Evolutionary conservation across 2,888 invertebrate genomes (phyloP).

Genomic region (Cheilosia pagana): DNA sequence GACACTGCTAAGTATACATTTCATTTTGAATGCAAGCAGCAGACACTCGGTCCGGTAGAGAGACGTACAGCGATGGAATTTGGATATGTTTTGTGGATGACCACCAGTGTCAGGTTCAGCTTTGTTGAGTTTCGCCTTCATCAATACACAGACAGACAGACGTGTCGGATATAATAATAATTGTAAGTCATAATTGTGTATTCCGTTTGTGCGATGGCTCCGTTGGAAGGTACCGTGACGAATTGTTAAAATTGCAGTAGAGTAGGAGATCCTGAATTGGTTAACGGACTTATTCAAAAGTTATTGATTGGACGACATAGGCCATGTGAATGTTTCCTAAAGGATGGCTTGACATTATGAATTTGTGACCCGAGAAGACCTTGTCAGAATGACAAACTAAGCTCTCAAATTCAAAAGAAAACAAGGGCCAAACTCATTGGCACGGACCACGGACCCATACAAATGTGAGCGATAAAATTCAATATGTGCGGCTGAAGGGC

Average conservation of each 20-base stretch:
- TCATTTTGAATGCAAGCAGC: constrained; percentile 44
- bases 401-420: too few relatives aligned
- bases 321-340: too few relatives aligned
- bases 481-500: too few relatives aligned
- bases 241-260: constrained; percentile 22
- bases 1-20: constrained; percentile 59
- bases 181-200: constrained; percentile 46
- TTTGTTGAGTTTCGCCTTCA: constrained; percentile 40
- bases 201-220: constrained; percentile 40
- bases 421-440: too few relatives aligned
- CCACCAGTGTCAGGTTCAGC: constrained; percentile 56
- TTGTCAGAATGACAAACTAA: too few relatives aligned
- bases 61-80: constrained; percentile 37
- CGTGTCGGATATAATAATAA: constrained; percentile 25
- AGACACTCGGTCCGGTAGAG: constrained; percentile 16
- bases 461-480: too few relatives aligned
- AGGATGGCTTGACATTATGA: too few relatives aligned
- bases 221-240: constrained; percentile 6
- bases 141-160: constrained; percentile 33
- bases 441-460: too few relatives aligned
- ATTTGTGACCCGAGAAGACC: too few relatives aligned
- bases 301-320: too few relatives aligned
- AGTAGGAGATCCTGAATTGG: too few relatives aligned
- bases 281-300: too few relatives aligned
- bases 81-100: constrained; percentile 61